Base-by-base conservation (phyloP, 1,140 invertebrate genomes). In the Drosophila jambulina region DNA sequence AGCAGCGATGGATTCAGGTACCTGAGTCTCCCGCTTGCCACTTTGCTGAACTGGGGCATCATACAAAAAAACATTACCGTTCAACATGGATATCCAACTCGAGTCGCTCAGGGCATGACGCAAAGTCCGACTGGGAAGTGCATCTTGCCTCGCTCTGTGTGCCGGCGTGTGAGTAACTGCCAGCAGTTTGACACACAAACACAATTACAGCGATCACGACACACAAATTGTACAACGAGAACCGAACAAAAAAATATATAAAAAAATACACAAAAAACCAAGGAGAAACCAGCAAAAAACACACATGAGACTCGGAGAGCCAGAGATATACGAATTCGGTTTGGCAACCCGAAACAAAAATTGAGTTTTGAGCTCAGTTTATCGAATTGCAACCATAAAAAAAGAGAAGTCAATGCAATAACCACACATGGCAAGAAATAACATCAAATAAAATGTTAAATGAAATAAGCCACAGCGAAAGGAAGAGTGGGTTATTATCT, bases 111-210 rank as follows among this genome's bases (percentile, higher is more conserved):
- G n/a, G n/a, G n/a, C n/a, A n/a, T n/a, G n/a, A n/a, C n/a, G n/a
- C n/a, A n/a, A n/a, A n/a, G n/a, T n/a, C n/a, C n/a, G n/a, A n/a
- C n/a, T n/a, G n/a, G n/a, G n/a, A n/a, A 88, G 72, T 87, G 84
- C 83, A 87, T 79, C 56, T 25, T 76, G 17, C 62, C 46, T 53
- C 46, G 63, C n/a, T 10, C 38, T 40, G 36, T 38, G 15, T 69
- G 51, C 68, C 48, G 21, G 34, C 77, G 68, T 82, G 53, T 82
- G 69, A 67, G 61, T 64, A 81, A 81, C 82, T 85, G 82, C 69
- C 78, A 78, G 65, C 84, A 78, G 72, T 74, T 75, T 87, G 84
- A 85, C 85, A 88, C 75, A 88, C 81, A 84, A 90, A 88, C 84
- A 88, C 85, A 90, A 84, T 88, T 88, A 88, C 85, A 81, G 48